Evolutionary conservation across 2,797 vertebrate genomes (phyloP).

Genomic region (Lateolabrax maculatus): DNA sequence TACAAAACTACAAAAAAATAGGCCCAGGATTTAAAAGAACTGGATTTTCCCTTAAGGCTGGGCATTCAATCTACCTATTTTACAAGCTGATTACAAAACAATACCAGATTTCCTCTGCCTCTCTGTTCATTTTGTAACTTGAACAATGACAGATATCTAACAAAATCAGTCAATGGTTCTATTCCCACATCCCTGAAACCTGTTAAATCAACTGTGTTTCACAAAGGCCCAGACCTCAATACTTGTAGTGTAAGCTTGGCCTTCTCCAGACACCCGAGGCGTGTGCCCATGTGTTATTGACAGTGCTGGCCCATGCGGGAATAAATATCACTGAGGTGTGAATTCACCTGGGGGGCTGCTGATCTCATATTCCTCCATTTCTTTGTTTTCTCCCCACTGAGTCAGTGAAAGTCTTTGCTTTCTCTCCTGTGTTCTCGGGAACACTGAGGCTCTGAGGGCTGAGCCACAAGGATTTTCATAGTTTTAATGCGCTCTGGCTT

Average conservation of each 20-base stretch:
- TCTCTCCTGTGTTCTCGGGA: not conserved
- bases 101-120: not conserved
- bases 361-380: constrained; percentile 51
- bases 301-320: constrained; percentile 41
- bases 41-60: not conserved
- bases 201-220: constrained; percentile 45
- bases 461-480: constrained; percentile 6
- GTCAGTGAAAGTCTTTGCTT: constrained; percentile 24
- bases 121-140: not conserved
- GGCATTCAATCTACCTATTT: not conserved
- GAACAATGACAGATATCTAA: constrained; percentile 10
- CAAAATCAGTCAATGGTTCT: not conserved
- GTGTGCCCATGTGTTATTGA: constrained; percentile 65
- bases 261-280: constrained; percentile 48
- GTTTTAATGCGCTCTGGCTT: not conserved
- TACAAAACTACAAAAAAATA: too few species aligned
- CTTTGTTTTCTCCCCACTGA: constrained; percentile 23
- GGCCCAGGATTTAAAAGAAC: too few species aligned
- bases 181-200: constrained; percentile 5
- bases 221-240: constrained; percentile 23
- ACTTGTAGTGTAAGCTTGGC: constrained; percentile 12
- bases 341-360: constrained; percentile 59
- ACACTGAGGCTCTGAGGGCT: constrained; percentile 6
- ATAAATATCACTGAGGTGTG: constrained; percentile 72
- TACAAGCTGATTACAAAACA: not conserved